These are phyloP conservation scores for Hanleya hanleyi DNA, from an alignment of 2,888 invertebrate genomes.

Conservation along the genomic window DNA sequence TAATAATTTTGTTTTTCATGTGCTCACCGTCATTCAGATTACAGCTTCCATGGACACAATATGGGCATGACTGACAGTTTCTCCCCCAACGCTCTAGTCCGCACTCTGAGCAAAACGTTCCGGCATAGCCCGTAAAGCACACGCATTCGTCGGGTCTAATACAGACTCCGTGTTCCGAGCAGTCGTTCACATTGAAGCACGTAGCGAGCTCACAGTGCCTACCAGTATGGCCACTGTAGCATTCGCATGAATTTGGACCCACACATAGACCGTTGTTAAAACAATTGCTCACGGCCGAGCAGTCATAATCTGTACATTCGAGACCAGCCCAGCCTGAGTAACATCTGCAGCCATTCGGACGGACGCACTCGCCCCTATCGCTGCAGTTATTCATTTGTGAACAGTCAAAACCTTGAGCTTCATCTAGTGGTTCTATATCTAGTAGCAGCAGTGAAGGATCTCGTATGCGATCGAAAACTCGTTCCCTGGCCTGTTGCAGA, in stretches of 20 bases:
- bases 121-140: constrained; percentile 18
- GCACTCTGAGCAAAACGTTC: constrained; percentile 20
- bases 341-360: constrained; percentile 38
- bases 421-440: constrained; percentile 26
- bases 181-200: constrained; percentile 27
- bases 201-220: constrained; percentile 32
- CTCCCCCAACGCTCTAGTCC: constrained; percentile 13
- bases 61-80: constrained; percentile 21
- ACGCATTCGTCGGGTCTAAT: constrained; percentile 14
- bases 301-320: constrained; percentile 34
- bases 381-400: constrained; percentile 34
- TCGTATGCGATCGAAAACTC: constrained; percentile 25
- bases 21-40: constrained; percentile 16
- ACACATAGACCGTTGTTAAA: constrained; percentile 40
- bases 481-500: not conserved
- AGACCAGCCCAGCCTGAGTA: constrained; percentile 33
- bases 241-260: constrained; percentile 44
- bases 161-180: constrained; percentile 24
- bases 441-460: constrained; percentile 21
- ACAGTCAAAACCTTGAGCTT: constrained; percentile 32
- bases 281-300: constrained; percentile 36
- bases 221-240: constrained; percentile 41
- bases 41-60: constrained; percentile 24
- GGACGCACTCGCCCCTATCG: constrained; percentile 36
- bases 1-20: too few species aligned